Percentiles rank a stretch among this genome's conserved stretches.
Conservation (phyloP, 92 coral and sea anemone species). For the Galaxea fascicularis region DNA sequence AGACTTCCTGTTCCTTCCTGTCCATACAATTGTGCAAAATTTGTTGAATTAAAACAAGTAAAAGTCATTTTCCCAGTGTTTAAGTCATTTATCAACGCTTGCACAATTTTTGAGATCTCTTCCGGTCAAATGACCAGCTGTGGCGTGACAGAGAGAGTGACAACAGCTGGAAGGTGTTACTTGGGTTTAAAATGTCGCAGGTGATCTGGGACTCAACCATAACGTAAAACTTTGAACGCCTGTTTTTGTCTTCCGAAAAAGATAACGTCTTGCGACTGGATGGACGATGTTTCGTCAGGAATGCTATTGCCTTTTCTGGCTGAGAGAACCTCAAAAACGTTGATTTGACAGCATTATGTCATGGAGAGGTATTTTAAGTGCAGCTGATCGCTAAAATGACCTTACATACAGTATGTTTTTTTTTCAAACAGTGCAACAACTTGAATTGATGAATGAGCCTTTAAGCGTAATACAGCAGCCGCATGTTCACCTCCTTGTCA, state of each 20-base stretch:
- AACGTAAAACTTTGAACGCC: slow-evolving; percentile 10
- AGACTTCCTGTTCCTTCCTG: slow-evolving; percentile 5
- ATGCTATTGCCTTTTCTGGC: background rate
- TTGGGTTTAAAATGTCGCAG: background rate
- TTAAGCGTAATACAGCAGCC: background rate
- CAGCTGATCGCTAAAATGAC: background rate
- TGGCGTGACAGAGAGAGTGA: slow-evolving; percentile 1
- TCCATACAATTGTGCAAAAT: background rate
- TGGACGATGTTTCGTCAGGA: background rate
- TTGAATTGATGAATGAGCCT: too few species aligned
- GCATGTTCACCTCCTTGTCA: background rate
- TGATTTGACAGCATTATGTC: slow-evolving; percentile 40
- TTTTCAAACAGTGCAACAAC: background rate
- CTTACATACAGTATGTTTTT: too few species aligned
- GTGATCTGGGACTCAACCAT: slow-evolving; percentile 36
- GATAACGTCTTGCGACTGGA: background rate
- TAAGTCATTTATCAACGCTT: background rate
- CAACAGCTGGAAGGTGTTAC: background rate
- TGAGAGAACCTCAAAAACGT: background rate
- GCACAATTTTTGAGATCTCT: background rate
- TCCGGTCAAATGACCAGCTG: background rate
- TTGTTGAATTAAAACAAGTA: background rate
- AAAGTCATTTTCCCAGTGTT: background rate
- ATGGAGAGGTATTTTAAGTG: slow-evolving; percentile 25
- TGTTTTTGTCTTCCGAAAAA: slow-evolving; percentile 5